These are phyloP conservation scores for Nettapus auritus DNA, from an alignment of 2,113 vertebrate species.

Conservation along the genomic window DNA sequence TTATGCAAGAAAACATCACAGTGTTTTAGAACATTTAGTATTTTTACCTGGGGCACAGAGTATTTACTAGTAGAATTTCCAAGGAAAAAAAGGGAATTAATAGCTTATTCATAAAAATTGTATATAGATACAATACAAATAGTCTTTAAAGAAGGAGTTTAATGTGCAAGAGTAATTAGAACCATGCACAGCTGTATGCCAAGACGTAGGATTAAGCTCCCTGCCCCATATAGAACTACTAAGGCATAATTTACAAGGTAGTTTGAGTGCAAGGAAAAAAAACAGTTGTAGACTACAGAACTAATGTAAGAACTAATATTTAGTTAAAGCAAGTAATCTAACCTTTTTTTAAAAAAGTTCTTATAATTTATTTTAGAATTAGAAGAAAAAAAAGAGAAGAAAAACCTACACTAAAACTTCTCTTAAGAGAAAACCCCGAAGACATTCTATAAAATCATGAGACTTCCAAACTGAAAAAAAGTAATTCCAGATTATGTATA, in stretches of 20 bases:
- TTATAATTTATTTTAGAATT: neutral
- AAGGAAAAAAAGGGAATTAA: neutral
- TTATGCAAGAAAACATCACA: neutral
- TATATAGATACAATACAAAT: neutral
- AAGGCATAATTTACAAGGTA: neutral
- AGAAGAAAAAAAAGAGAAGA: neutral
- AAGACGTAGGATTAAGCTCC: neutral
- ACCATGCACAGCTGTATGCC: neutral
- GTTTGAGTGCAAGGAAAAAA: neutral
- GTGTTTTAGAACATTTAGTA: neutral
- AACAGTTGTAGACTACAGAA: neutral
- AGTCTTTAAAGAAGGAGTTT: neutral
- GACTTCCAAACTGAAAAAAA: neutral
- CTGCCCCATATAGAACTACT: neutral
- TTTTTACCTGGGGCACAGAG: neutral
- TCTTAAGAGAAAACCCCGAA: neutral
- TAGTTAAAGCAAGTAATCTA: neutral
- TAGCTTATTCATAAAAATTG: neutral
- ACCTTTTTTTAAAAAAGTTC: neutral
- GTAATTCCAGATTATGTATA: neutral
- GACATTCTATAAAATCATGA: neutral
- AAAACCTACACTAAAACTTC: neutral
- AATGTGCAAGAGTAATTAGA: neutral
- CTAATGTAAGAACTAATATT: neutral
- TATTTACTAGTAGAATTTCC: neutral